Base-by-base conservation (phyloP, 2,888 invertebrate species). In the Cepaea hortensis region DNA sequence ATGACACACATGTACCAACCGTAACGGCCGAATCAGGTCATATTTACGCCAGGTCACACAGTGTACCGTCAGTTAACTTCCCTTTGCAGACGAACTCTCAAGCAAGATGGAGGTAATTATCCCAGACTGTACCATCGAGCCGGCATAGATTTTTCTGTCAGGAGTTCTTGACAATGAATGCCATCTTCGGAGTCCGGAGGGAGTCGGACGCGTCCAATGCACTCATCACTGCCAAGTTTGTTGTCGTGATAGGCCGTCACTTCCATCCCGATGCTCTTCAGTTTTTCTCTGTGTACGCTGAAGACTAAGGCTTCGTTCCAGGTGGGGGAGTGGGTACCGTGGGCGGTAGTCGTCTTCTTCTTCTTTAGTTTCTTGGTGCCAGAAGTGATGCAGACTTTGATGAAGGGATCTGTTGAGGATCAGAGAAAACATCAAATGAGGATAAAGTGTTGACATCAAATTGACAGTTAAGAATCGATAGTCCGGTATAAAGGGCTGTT, bases 221-320 rank as follows among this genome's bases (percentile, higher is more conserved):
- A 93, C 92, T 96, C 96, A 90, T 96, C 96, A 65, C 92, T 93
- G 90, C 96, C 96, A 88, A 96, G 93, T 35, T 96, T 94, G 89
- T 96, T 96, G 90, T 96, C 96, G 91, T 96, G 96, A 80, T 96
- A 95, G 0, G 96, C 95, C 7, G 95, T 94, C 90, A 96, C 95
- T 91, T 96, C 96, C 20, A 96, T 92, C 46, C 95, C 93, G 85
- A 95, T 95, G 88, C 95, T 95, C 87, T 95, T 95, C 23, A 96
- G 94, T 82, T 95, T 94, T 76, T 96, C 96, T 87, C 95, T 95
- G 68, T 90, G 84, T n/a, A 93, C 88, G 89, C 97, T 97, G 94
- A 98, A 98, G 61, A 97, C 96, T 88, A 98, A 96, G 35, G 98
- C 97, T 94, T 98, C 98, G 94, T 98, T 98, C 98, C 98, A 98